Base-by-base conservation (phyloP, 2,888 invertebrate genomes). In the Apotomis turbidana region DNA sequence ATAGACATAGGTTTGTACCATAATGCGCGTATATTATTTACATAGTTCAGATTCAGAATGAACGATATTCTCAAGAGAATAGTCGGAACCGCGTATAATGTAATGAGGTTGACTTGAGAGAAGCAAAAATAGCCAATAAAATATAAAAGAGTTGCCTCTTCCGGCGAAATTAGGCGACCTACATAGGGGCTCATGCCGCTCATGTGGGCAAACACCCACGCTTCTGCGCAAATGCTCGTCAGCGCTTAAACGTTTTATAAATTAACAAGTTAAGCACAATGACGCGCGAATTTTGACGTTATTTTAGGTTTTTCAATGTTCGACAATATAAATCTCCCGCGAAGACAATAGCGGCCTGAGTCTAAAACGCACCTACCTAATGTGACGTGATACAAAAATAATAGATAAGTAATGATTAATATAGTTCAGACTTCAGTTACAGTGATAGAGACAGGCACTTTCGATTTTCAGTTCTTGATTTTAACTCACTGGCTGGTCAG, bases 211-310 rank as follows among this genome's bases (percentile, higher is more conserved):
- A 72, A 80, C 82, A 82, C 88, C 87, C 86, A 89, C 89, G 87
- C 85, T 90, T 89, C 90, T 88, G 84, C 80, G 90, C 90, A 91
- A 62, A 80, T 77, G 79, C 84, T 84, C 82, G 82, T 87, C 85
- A 85, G 81, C 76, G 80, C 78, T 84, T 88, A 85, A 68, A 68
- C 86, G 87, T 86, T 86, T 88, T 70, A 86, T 86, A 84, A 87
- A 86, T 87, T 86, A 85, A 81, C 85, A 82, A 77, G 80, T 81
- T 78, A 84, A 82, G 81, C 78, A 78, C 76, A 76, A 49, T 55
- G 71, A 67, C 61, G 67, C 57, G 61, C 55, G n/a, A 67, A 67
- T 71, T 67, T 61, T 67, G 51, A 60, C 44, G 52, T n/a, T 58
- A 52, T 44, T 27, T 27, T 27, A 27, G 60, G 38, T 54, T 10